Conservation (phyloP, 2,797 vertebrate genomes). For the Oreonectes daqikongensis region DNA sequence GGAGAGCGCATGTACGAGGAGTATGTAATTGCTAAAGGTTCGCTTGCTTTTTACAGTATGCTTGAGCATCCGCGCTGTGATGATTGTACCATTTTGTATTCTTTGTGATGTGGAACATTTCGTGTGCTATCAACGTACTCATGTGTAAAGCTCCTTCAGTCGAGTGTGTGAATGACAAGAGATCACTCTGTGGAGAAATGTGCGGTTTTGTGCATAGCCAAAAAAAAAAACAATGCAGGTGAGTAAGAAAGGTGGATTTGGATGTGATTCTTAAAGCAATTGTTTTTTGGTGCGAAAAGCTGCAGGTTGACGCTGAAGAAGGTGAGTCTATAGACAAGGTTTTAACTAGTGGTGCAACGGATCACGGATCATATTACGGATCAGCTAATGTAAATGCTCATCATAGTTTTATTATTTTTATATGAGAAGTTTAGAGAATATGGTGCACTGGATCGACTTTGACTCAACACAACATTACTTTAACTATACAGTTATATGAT, state of each 20-base stretch:
- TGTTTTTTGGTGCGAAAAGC: not conserved
- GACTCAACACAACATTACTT: too few species aligned
- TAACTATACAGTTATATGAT: too few species aligned
- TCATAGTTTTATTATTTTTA: too few species aligned
- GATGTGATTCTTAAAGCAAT: not conserved
- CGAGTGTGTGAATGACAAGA: conserved; percentile 32
- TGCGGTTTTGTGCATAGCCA: not conserved
- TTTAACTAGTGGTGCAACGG: too few species aligned
- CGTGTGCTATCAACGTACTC: conserved; percentile 3
- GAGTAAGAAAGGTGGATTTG: not conserved
- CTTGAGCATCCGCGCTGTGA: conserved; percentile 31
- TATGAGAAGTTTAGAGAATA: too few species aligned
- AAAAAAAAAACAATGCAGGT: not conserved
- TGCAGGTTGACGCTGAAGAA: conserved; percentile 3
- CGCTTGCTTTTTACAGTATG: not conserved
- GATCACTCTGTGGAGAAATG: not conserved
- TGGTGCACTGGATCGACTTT: too few species aligned
- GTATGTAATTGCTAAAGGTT: conserved; percentile 48
- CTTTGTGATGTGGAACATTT: conserved; percentile 29
- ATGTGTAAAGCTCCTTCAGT: conserved; percentile 12
- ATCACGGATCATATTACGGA: too few species aligned
- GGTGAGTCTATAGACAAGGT: conserved; percentile 2
- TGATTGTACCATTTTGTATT: conserved; percentile 36
- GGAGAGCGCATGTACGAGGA: conserved; percentile 29
- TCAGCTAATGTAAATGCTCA: too few species aligned